phyloP scores from a whole-genome alignment of 1,140 invertebrate genomes.

The Bacillus rossius region DNA sequence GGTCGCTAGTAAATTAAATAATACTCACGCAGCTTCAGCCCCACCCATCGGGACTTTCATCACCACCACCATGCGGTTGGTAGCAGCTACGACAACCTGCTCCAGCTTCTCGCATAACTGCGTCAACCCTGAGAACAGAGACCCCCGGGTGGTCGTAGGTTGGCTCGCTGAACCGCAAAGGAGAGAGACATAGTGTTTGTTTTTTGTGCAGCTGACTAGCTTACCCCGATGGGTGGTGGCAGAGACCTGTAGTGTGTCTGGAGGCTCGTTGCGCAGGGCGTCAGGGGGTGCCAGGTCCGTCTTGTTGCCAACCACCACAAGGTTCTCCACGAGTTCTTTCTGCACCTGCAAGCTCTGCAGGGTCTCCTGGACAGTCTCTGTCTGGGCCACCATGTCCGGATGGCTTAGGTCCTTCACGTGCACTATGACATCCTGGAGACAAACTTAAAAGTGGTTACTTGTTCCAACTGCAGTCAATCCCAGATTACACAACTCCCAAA shows the following conservation, averaged over 20 bases:
- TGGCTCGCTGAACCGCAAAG: constrained; percentile 5
- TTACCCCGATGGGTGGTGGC: constrained; percentile 45
- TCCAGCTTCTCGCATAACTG: constrained; percentile 11
- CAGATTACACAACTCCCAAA: too few relatives aligned
- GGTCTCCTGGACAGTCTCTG: constrained; percentile 62
- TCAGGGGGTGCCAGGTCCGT: constrained; percentile 52
- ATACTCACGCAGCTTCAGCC: constrained; percentile 33
- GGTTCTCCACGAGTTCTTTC: constrained; percentile 46
- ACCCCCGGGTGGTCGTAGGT: constrained; percentile 6
- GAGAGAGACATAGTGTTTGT: background rate
- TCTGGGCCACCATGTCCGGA: constrained; percentile 64
- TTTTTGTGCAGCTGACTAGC: background rate
- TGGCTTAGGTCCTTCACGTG: constrained; percentile 82
- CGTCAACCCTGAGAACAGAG: constrained; percentile 3
- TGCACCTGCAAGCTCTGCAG: constrained; percentile 52
- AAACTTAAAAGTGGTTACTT: constrained; percentile 15
- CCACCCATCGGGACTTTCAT: constrained; percentile 43
- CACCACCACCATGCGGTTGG: background rate
- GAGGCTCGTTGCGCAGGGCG: constrained; percentile 20
- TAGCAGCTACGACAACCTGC: constrained; percentile 8
- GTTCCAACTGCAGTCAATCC: too few relatives aligned
- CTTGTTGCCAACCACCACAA: constrained; percentile 83
- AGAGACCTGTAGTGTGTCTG: constrained; percentile 44
- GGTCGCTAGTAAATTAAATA: background rate
- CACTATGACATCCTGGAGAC: constrained; percentile 67